These are phyloP conservation scores for Takifugu flavidus DNA, from an alignment of 2,113 vertebrate genomes.

Conservation along the genomic window DNA sequence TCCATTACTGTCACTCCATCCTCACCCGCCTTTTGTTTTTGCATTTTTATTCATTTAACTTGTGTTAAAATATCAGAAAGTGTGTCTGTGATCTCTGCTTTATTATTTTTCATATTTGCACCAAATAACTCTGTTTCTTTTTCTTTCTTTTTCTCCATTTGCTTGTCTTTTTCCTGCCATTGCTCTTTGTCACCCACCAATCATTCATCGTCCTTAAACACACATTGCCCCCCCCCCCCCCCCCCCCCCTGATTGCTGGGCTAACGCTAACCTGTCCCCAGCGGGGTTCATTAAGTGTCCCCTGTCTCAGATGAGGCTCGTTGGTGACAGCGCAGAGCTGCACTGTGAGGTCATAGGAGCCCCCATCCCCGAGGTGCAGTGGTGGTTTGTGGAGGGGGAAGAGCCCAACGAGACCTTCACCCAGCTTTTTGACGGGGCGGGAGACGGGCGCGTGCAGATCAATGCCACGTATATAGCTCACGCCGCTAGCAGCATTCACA, in stretches of 20 bases:
- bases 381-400: conserved; percentile 85
- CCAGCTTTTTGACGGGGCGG: conserved; percentile 88
- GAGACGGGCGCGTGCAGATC: conserved; percentile 80
- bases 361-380: conserved; percentile 89
- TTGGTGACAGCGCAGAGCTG: conserved; percentile 78
- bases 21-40: conserved; percentile 1
- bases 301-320: conserved; percentile 80
- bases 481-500: conserved; percentile 81
- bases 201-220: conserved; percentile 14
- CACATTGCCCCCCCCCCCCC: conserved; percentile 26
- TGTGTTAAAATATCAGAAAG: background rate
- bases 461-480: conserved; percentile 86
- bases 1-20: background rate
- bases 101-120: conserved; percentile 46
- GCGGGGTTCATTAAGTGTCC: conserved; percentile 88
- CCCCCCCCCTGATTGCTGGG: conserved; percentile 17
- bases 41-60: background rate
- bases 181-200: conserved; percentile 47
- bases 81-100: conserved; percentile 37
- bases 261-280: conserved; percentile 51
- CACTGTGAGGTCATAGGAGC: conserved; percentile 88
- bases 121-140: conserved; percentile 53
- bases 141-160: conserved; percentile 40
- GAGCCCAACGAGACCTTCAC: conserved; percentile 76
- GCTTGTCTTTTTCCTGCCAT: conserved; percentile 44